Evolutionary conservation across 1,140 invertebrate genomes (phyloP).

Genomic region (Lineus longissimus): DNA sequence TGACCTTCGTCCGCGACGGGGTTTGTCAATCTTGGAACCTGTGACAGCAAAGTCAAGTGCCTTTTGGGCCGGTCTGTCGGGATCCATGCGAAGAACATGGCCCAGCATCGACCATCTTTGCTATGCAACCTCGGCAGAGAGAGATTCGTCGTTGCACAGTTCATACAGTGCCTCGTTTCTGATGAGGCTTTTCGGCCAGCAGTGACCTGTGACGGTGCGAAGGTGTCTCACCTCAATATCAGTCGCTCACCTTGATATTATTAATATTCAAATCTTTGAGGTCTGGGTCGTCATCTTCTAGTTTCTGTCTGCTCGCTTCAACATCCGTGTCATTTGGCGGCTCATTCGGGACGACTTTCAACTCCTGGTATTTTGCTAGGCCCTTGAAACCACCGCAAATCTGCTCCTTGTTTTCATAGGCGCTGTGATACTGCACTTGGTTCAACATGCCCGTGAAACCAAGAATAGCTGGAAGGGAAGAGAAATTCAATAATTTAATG

Average conservation of each 20-base stretch:
- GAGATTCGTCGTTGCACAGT: too few relatives aligned
- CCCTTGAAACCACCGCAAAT: constrained; percentile 58
- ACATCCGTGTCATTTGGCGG: constrained; percentile 92
- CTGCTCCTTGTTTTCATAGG: constrained; percentile 53
- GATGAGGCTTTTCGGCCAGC: too few relatives aligned
- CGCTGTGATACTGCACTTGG: constrained; percentile 98
- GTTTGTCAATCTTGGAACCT: too few relatives aligned
- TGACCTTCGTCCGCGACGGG: too few relatives aligned
- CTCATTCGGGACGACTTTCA: constrained; percentile 80
- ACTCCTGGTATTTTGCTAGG: constrained; percentile 88
- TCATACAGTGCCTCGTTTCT: too few relatives aligned
- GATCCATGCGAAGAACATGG: too few relatives aligned
- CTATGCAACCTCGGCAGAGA: too few relatives aligned
- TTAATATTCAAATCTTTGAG: constrained; percentile 50
- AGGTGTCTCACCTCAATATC: too few relatives aligned
- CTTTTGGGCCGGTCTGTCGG: too few relatives aligned
- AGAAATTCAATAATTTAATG: constrained; percentile 31
- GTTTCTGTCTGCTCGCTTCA: constrained; percentile 82
- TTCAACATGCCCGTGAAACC: constrained; percentile 99
- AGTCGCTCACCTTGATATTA: constrained; percentile 50
- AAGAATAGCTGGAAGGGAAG: constrained; percentile 76
- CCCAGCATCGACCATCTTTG: too few relatives aligned
- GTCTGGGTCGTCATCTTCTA: constrained; percentile 80
- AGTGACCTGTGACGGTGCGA: too few relatives aligned
- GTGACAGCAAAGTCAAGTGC: too few relatives aligned